A percentile compares a stretch with the other conserved stretches of the same genome.
phyloP scores from a whole-genome alignment of 92 coral and sea anemone species.

The Bergia puertoricense region DNA sequence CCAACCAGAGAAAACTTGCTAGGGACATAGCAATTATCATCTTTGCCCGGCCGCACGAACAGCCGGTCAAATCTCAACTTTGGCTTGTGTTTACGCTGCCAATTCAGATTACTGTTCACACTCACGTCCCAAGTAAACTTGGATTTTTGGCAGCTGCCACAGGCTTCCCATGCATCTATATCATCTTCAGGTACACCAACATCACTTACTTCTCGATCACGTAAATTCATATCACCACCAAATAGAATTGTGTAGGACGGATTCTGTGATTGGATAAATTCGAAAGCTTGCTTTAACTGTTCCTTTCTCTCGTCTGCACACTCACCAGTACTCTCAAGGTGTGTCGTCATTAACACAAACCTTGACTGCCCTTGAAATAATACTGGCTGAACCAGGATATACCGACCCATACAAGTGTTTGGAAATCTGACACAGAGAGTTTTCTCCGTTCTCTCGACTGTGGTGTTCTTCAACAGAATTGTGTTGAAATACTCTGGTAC shows the following conservation, averaged over 20 bases:
- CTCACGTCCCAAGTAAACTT: conserved; percentile 86
- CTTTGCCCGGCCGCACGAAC: conserved; percentile 64
- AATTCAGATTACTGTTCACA: conserved; percentile 68
- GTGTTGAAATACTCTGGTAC: conserved; percentile 73
- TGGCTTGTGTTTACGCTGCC: conserved; percentile 50
- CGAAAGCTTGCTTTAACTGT: conserved; percentile 68
- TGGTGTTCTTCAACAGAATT: conserved; percentile 62
- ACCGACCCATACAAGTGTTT: conserved; percentile 84
- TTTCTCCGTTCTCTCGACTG: conserved; percentile 59
- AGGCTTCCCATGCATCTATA: conserved; percentile 80
- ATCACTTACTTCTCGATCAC: conserved; percentile 74
- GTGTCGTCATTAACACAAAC: conserved; percentile 86
- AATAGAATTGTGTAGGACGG: conserved; percentile 64
- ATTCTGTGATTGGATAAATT: conserved; percentile 56
- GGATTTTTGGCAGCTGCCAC: conserved; percentile 73
- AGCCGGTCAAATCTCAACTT: conserved; percentile 86
- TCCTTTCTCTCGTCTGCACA: conserved; percentile 69
- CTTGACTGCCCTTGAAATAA: conserved; percentile 48
- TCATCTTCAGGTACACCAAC: conserved; percentile 74
- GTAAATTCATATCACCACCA: conserved; percentile 92
- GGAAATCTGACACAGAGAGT: conserved; percentile 51
- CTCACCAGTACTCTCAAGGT: conserved; percentile 78
- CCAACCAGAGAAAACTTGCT: conserved; percentile 72
- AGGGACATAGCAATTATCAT: conserved; percentile 41
- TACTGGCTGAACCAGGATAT: conserved; percentile 79